Conservation (phyloP, 2,113 vertebrate species). For the Erythrocercus mccallii region DNA sequence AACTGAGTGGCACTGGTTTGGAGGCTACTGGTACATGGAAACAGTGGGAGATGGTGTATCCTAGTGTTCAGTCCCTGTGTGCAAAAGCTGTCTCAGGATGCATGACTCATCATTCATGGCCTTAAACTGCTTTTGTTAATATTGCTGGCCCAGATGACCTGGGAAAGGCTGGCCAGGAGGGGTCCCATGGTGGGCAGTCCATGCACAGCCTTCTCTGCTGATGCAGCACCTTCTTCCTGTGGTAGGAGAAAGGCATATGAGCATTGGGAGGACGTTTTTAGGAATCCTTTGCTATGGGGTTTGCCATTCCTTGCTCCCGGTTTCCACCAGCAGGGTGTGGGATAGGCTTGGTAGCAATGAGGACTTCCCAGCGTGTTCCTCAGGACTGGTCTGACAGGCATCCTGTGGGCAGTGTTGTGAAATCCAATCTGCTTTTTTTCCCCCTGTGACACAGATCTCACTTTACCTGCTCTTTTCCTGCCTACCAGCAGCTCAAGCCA, state of each 20-base stretch:
- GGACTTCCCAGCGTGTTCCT: neutral
- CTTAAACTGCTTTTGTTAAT: neutral
- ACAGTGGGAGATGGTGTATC: neutral
- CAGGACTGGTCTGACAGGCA: neutral
- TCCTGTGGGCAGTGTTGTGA: neutral
- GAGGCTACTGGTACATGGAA: fast-evolving
- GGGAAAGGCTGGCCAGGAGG: neutral
- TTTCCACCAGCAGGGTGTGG: neutral
- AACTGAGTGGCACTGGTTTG: neutral
- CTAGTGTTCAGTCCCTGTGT: neutral
- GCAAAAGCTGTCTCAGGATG: neutral
- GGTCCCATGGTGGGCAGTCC: neutral
- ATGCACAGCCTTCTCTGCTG: fast-evolving
- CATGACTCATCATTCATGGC: neutral
- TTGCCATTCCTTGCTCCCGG: neutral
- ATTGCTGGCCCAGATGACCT: neutral
- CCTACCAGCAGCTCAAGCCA: neutral
- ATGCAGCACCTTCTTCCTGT: fast-evolving
- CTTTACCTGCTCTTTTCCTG: neutral
- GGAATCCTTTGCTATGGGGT: neutral
- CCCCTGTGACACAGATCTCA: neutral
- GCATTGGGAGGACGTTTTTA: neutral
- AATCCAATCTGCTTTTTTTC: neutral
- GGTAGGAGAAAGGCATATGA: neutral
- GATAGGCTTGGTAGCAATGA: neutral